These are phyloP conservation scores for Oreochromis tanganicae DNA, from an alignment of 2,113 vertebrate species.

Conservation along the genomic window DNA sequence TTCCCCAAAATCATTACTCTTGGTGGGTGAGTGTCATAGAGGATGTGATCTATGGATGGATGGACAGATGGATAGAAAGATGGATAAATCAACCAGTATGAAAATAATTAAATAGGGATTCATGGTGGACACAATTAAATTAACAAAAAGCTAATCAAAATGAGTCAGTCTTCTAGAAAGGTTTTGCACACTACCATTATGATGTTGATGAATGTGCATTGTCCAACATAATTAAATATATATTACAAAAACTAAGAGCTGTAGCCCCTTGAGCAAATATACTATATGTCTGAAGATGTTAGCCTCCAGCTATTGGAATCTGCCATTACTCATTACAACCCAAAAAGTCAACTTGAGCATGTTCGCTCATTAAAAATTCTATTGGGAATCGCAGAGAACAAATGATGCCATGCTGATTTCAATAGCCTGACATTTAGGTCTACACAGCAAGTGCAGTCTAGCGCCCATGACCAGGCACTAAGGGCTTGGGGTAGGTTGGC, in stretches of 20 bases:
- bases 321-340: not conserved
- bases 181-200: not conserved
- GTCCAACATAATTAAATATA: not conserved
- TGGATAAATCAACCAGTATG: not conserved
- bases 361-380: not conserved
- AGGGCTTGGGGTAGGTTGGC: not conserved
- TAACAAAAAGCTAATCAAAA: not conserved
- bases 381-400: not conserved
- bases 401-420: constrained; percentile 25
- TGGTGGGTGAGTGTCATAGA: not conserved
- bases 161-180: not conserved
- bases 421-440: constrained; percentile 41
- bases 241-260: not conserved
- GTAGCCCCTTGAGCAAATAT: not conserved
- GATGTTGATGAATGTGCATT: not conserved
- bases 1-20: not conserved
- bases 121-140: not conserved
- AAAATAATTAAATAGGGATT: not conserved
- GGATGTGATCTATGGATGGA: not conserved
- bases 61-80: not conserved
- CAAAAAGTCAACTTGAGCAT: not conserved
- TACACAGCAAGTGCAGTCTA: not conserved
- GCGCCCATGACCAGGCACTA: not conserved
- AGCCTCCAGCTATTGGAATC: not conserved
- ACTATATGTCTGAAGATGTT: not conserved